Evolutionary conservation across 2,888 invertebrate species (phyloP).

Genomic region (Cactoblastis cactorum): DNA sequence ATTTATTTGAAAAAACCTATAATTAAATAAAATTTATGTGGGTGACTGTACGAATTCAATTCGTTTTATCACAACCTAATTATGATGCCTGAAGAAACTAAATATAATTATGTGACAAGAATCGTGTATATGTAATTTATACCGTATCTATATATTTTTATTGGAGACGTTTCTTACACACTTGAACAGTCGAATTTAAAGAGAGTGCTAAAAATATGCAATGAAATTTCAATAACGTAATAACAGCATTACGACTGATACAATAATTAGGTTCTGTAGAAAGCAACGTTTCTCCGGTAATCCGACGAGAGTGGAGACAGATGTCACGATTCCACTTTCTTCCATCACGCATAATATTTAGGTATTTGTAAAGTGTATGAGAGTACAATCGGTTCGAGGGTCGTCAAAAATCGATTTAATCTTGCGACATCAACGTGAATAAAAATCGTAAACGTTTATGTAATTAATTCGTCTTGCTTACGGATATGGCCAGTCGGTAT

Average conservation of each 20-base stretch:
- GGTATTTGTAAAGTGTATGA: constrained; percentile 21
- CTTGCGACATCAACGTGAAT: not conserved
- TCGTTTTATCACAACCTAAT: no score
- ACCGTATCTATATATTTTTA: no score
- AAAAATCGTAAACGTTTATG: not conserved
- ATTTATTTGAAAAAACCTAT: no score
- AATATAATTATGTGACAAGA: no score
- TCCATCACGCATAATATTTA: constrained; percentile 40
- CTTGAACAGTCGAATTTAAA: not conserved
- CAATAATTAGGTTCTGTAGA: constrained; percentile 44
- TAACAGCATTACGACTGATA: constrained; percentile 28
- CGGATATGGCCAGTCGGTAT: not conserved
- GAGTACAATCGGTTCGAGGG: constrained; percentile 1
- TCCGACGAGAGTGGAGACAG: constrained; percentile 37
- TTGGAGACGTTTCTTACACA: not conserved
- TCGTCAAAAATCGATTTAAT: constrained; percentile 7
- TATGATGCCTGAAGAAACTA: no score
- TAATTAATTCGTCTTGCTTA: not conserved
- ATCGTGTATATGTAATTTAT: no score
- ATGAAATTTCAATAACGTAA: constrained; percentile 24
- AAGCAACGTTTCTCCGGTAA: constrained; percentile 46
- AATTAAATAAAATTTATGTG: no score
- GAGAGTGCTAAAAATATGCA: constrained; percentile 14
- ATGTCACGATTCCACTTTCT: constrained; percentile 58
- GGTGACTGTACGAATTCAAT: no score